Evolutionary conservation across 2,113 vertebrate genomes (phyloP).

Genomic region (Dipodomys merriami): DNA sequence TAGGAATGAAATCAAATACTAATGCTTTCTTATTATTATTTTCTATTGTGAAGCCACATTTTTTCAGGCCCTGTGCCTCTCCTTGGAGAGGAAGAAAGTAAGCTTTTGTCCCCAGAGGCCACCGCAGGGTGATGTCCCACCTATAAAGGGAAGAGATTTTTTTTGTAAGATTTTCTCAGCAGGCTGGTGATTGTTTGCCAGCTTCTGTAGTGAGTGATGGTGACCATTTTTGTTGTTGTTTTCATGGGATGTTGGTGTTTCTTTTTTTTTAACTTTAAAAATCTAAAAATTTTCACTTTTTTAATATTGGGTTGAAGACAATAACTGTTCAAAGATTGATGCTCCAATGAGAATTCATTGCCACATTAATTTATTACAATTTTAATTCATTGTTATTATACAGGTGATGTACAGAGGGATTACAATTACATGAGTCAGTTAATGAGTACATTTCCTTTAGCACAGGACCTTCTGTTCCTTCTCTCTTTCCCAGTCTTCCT

Average conservation of each 20-base stretch:
- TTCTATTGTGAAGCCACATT: not conserved
- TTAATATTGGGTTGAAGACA: not conserved
- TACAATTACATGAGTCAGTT: too few species aligned
- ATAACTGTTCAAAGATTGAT: not conserved
- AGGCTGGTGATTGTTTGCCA: not conserved
- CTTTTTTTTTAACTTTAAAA: conserved; percentile 31
- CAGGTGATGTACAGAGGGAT: too few species aligned
- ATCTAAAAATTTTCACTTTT: not conserved
- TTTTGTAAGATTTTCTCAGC: not conserved
- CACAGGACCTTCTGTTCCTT: too few species aligned
- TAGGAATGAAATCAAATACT: not conserved
- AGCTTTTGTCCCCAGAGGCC: not conserved
- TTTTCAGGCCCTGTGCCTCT: not conserved
- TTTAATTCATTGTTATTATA: too few species aligned
- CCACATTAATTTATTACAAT: not conserved
- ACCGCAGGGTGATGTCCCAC: not conserved
- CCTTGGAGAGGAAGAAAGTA: not conserved
- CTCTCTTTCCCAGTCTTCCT: too few species aligned
- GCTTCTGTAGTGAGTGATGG: conserved; percentile 23
- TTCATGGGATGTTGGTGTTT: not conserved
- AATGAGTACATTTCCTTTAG: too few species aligned
- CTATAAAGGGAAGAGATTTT: not conserved
- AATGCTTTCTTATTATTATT: too few species aligned
- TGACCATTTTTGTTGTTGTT: not conserved
- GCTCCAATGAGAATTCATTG: not conserved